Conservation (phyloP, 2,888 invertebrate species). For the Acanthosepion pharaonis region DNA sequence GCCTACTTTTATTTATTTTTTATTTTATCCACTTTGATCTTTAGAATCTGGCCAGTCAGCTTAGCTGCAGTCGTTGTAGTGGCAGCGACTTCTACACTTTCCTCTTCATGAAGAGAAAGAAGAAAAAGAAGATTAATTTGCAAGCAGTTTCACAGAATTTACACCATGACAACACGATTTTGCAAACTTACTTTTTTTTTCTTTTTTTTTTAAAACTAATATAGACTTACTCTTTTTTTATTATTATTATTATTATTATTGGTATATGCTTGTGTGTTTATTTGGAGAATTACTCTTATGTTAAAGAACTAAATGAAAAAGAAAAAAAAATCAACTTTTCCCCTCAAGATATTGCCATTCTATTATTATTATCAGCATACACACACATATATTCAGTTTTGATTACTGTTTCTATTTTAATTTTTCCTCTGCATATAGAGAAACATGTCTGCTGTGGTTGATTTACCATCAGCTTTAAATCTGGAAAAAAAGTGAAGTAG, state of each 20-base stretch:
- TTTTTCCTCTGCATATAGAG: neutral
- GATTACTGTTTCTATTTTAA: neutral
- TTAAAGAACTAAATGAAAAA: neutral
- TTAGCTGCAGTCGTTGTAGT: neutral
- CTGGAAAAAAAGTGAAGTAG: too few relatives aligned
- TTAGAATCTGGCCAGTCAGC: neutral
- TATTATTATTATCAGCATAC: neutral
- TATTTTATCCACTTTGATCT: constrained; percentile 33
- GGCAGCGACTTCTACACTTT: neutral
- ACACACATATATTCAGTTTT: too few relatives aligned
- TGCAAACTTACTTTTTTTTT: neutral
- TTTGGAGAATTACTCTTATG: neutral
- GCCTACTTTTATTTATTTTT: neutral
- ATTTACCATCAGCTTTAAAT: too few relatives aligned
- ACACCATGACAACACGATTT: neutral
- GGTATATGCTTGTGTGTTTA: neutral
- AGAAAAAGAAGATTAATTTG: neutral
- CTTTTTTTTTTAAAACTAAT: neutral
- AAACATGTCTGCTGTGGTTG: neutral
- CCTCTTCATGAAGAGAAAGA: neutral
- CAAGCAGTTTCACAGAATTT: neutral
- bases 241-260: too few relatives aligned
- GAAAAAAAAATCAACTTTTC: neutral
- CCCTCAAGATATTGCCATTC: neutral
- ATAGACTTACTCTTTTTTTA: neutral